Percentiles rank a stretch among this genome's conserved stretches.
phyloP scores from a whole-genome alignment of 2,113 vertebrate species.

The Marmota flaviventris region DNA sequence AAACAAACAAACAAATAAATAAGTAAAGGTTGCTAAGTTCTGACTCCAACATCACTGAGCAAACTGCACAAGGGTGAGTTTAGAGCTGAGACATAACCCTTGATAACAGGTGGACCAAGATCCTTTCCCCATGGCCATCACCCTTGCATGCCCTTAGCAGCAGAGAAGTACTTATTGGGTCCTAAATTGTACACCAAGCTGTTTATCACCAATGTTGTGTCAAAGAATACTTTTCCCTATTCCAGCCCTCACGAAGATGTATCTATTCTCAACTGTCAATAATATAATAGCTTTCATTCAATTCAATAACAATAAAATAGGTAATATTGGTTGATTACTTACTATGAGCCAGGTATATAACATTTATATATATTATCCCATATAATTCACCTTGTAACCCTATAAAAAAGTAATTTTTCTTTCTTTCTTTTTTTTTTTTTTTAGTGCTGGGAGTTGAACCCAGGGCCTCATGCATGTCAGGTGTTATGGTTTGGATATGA shows the following conservation, averaged over 20 bases:
- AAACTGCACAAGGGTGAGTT: background rate
- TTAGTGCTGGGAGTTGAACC: too few species aligned
- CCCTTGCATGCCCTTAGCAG: background rate
- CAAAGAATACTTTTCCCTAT: background rate
- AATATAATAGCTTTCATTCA: background rate
- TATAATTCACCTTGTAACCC: too few species aligned
- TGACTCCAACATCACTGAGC: background rate
- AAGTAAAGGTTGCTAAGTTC: background rate
- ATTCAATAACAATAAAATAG: slow-evolving; percentile 9
- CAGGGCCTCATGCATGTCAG: too few species aligned
- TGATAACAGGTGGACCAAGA: background rate
- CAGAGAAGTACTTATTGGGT: background rate
- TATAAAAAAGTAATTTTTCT: too few species aligned
- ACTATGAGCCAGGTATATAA: too few species aligned
- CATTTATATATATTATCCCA: too few species aligned
- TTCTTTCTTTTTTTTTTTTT: too few species aligned
- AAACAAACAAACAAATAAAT: background rate
- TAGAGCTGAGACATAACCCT: background rate
- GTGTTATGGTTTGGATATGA: too few species aligned
- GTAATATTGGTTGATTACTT: too few species aligned
- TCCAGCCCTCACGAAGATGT: background rate
- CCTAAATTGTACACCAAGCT: background rate
- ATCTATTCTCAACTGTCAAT: background rate
- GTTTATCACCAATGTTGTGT: background rate
- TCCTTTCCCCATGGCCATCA: background rate